A percentile compares a stretch with the other conserved stretches of the same genome.
Evolutionary conservation across 2,888 invertebrate species (phyloP).

Genomic region (Diaperis boleti): DNA sequence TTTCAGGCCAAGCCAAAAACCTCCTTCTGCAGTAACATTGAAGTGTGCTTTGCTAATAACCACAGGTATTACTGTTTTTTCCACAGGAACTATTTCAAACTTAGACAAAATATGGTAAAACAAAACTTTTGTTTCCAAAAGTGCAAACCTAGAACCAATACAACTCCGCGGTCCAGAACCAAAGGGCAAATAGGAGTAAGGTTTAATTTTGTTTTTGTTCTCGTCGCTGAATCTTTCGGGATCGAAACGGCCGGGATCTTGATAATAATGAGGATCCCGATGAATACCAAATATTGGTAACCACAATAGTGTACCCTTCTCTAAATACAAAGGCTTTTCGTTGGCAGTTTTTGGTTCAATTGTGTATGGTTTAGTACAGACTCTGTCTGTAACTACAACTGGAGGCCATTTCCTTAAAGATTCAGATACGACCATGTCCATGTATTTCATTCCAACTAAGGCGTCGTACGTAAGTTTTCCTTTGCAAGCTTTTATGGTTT

Average conservation of each 20-base stretch:
- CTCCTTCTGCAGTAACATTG: conserved; percentile 61
- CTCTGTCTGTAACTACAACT: too few species aligned
- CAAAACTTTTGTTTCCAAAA: conserved; percentile 64
- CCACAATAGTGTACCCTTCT: conserved; percentile 60
- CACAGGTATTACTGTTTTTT: conserved; percentile 46
- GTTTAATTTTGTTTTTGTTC: conserved; percentile 66
- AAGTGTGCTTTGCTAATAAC: conserved; percentile 60
- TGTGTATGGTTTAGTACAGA: neutral
- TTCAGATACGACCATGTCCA: conserved; percentile 74
- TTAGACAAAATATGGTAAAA: conserved; percentile 58
- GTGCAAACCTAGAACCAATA: conserved; percentile 58
- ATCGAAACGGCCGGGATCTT: conserved; percentile 68
- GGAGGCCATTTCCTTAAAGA: neutral
- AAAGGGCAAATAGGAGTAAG: conserved; percentile 69
- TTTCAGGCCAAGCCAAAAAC: conserved; percentile 54
- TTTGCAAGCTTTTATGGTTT: neutral
- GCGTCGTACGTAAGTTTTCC: conserved; percentile 67
- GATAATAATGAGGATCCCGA: conserved; percentile 69
- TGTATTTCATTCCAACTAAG: conserved; percentile 70
- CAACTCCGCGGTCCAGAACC: conserved; percentile 65
- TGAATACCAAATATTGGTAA: conserved; percentile 69
- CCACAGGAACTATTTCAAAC: conserved; percentile 54
- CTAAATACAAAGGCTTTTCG: too few species aligned
- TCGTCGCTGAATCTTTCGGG: conserved; percentile 70
- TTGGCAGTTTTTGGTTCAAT: too few species aligned